Evolutionary conservation across 2,888 invertebrate genomes (phyloP), one percentile per base, ranked within the genome.

Genomic region (Chelonus formosanus): DNA sequence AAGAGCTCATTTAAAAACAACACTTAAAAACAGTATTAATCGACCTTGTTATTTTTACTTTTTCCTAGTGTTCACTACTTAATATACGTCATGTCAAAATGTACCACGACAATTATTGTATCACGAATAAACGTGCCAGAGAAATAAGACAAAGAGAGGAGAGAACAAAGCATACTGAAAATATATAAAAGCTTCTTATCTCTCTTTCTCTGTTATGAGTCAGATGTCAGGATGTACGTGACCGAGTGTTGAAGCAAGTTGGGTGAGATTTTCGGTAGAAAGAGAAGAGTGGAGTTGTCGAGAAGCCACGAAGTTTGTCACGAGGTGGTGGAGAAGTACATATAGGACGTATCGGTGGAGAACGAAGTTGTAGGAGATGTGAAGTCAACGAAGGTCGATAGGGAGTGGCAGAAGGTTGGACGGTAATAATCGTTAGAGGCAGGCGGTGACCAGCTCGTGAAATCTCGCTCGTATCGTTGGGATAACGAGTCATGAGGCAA

Each of bases 351-450:
- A 32, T 56, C 35, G 45, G 52, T 5, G 50, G 57, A 47, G 40
- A 44, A 50, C 32, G 54, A 55, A 52, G 45, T 20, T 35, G 35
- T 43, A 57, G 50, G 62, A 47, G 64, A 67, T 31, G 20, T 20
- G 48, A 60, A 55, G 59, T 43, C 44, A 54, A 54, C 60, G 45
- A 63, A 68, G 54, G 54, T 63, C 62, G 50, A 53, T 34, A 50
- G 36, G 53, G 45, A 63, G 61, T 66, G 57, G 66, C 61, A 60
- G 62, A 70, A 73, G 70, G 70, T 70, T 65, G 72, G 71, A 71
- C 67, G 66, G 73, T 71, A 72, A 72, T 73, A 72, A 73, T 71
- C 72, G 72, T 72, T 73, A 70, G 65, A 62, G 68, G 58, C 73
- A 71, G 68, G 59, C 70, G 72, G 71, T 71, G 70, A 70, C 71